A percentile compares a stretch with the other conserved stretches of the same genome.
These are phyloP conservation scores for Diabrotica balteata DNA, from an alignment of 2,888 invertebrate genomes.

Conservation along the genomic window DNA sequence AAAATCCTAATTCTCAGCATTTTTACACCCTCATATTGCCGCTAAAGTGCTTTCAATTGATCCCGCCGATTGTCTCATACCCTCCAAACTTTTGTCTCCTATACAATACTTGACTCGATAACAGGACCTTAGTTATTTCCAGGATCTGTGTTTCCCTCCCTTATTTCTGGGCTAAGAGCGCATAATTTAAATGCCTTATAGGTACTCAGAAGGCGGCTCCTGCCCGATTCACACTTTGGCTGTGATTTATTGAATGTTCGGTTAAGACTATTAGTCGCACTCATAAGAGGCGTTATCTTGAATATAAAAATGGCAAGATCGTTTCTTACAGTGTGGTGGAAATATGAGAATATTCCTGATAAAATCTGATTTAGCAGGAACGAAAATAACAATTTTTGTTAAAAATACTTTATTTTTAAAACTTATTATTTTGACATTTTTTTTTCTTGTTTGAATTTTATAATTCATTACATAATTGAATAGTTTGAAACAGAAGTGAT, in stretches of 20 bases:
- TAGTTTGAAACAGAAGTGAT: too few relatives aligned
- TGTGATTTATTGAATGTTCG: slow-evolving; percentile 8
- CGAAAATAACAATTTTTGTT: too few relatives aligned
- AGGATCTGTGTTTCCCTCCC: not conserved
- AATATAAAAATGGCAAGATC: too few relatives aligned
- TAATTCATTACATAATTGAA: too few relatives aligned
- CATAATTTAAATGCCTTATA: slow-evolving; percentile 25
- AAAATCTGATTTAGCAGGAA: too few relatives aligned
- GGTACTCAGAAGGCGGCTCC: slow-evolving; percentile 10
- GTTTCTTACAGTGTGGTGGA: not conserved
- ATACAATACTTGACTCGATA: slow-evolving; percentile 16
- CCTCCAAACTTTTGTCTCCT: slow-evolving; percentile 9
- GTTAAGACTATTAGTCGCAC: slow-evolving; percentile 1
- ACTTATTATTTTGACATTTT: too few relatives aligned
- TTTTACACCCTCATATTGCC: slow-evolving; percentile 15
- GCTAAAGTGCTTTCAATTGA: not conserved
- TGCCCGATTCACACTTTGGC: slow-evolving; percentile 3
- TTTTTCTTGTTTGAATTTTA: too few relatives aligned
- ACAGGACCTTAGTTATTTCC: slow-evolving; percentile 7
- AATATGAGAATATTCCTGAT: not conserved
- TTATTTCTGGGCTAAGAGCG: slow-evolving; percentile 1
- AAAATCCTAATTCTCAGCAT: slow-evolving; percentile 11
- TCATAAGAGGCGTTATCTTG: not conserved
- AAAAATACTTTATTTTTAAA: too few relatives aligned
- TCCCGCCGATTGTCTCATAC: slow-evolving; percentile 12